Evolutionary conservation across 2,113 vertebrate genomes (phyloP).

Genomic region (Siniperca chuatsi): DNA sequence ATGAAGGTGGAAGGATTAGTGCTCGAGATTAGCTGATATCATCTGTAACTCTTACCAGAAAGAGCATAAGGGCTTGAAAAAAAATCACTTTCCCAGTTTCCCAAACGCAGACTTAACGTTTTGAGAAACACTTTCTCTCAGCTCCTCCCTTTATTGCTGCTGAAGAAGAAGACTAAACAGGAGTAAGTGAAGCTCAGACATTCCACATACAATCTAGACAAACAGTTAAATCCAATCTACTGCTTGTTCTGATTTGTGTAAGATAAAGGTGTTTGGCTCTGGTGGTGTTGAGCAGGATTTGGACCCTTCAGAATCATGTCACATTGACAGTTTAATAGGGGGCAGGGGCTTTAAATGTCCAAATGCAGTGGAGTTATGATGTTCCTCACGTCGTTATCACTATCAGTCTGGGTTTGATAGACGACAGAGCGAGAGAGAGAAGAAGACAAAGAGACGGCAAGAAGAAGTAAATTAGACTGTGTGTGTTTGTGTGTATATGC

Average conservation of each 20-base stretch:
- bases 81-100: slow-evolving; percentile 20
- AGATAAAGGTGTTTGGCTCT: slow-evolving; percentile 31
- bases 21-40: slow-evolving; percentile 68
- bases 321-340: slow-evolving; percentile 57
- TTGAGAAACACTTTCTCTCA: slow-evolving; percentile 13
- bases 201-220: not conserved
- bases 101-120: slow-evolving; percentile 30
- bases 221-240: slow-evolving; percentile 28
- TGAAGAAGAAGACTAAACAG: slow-evolving; percentile 3
- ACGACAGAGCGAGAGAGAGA: not conserved
- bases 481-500: slow-evolving; percentile 32
- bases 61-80: slow-evolving; percentile 33
- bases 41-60: slow-evolving; percentile 55
- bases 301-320: slow-evolving; percentile 20
- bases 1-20: slow-evolving; percentile 70
- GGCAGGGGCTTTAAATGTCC: slow-evolving; percentile 52
- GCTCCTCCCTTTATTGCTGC: slow-evolving; percentile 10
- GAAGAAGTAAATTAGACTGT: slow-evolving; percentile 30
- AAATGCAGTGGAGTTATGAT: slow-evolving; percentile 45
- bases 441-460: slow-evolving; percentile 23
- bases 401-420: slow-evolving; percentile 37
- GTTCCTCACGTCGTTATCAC: slow-evolving; percentile 26
- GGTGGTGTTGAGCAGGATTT: slow-evolving; percentile 39
- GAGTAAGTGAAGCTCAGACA: not conserved
- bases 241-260: slow-evolving; percentile 26